Evolutionary conservation across 2,797 vertebrate genomes (phyloP).

Genomic region (Melanotaenia parkinsoni): DNA sequence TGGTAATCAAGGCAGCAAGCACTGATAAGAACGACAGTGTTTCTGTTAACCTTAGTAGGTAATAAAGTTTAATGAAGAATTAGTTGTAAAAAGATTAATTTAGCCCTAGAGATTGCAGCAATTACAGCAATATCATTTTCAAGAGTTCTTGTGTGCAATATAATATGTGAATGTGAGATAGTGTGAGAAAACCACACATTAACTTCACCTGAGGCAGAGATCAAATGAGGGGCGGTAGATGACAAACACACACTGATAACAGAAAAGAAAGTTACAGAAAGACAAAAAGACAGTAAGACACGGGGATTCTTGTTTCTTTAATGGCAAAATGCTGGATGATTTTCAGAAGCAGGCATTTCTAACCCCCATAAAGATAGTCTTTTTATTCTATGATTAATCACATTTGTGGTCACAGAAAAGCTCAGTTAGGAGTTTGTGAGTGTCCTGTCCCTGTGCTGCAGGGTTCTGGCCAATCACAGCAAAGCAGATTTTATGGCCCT

Average conservation of each 20-base stretch:
- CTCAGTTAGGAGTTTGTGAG: constrained; percentile 45
- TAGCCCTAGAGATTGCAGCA: constrained; percentile 50
- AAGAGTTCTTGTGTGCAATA: constrained; percentile 35
- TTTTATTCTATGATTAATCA: background rate
- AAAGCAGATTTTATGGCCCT: constrained; percentile 50
- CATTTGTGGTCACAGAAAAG: background rate
- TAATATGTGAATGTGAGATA: constrained; percentile 4
- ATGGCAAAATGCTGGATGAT: background rate
- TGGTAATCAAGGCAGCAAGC: constrained; percentile 61
- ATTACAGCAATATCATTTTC: constrained; percentile 51
- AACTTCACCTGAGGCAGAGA: constrained; percentile 20
- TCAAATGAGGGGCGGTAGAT: constrained; percentile 4
- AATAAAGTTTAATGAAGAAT: constrained; percentile 77
- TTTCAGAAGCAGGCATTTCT: background rate
- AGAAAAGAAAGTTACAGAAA: background rate
- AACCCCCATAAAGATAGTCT: background rate
- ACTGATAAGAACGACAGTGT: constrained; percentile 58
- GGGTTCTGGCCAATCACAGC: constrained; percentile 77
- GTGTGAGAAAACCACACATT: constrained; percentile 43
- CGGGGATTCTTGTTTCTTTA: background rate
- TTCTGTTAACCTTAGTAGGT: constrained; percentile 58
- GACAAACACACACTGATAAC: background rate
- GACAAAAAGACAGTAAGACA: background rate
- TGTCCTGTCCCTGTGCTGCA: constrained; percentile 45
- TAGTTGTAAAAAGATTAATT: constrained; percentile 70